A percentile compares a stretch with the other conserved stretches of the same genome.
These are phyloP conservation scores for Pavo muticus DNA, from an alignment of 2,113 vertebrate species.

Conservation along the genomic window DNA sequence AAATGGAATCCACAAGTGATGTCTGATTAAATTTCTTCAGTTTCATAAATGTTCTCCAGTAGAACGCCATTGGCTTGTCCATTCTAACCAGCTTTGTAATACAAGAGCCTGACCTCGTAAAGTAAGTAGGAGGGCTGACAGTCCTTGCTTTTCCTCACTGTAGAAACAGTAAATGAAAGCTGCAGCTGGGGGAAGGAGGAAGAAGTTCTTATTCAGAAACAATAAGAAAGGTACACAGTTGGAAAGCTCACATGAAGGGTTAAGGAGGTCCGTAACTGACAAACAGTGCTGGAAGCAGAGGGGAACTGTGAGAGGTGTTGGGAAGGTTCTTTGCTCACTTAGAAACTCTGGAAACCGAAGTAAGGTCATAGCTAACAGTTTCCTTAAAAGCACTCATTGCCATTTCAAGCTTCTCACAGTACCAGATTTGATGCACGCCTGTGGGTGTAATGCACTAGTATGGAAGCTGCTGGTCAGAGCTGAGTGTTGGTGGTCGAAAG, in stretches of 20 bases:
- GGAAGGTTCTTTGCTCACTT: background rate
- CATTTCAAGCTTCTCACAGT: background rate
- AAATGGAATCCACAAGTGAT: background rate
- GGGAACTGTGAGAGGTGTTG: background rate
- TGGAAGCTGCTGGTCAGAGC: background rate
- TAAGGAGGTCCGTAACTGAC: background rate
- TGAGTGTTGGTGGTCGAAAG: background rate
- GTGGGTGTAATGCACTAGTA: background rate
- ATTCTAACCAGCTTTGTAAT: background rate
- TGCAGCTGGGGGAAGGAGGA: background rate
- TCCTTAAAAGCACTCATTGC: background rate
- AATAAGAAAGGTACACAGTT: background rate
- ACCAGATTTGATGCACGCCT: background rate
- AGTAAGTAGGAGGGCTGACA: background rate
- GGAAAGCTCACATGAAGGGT: background rate
- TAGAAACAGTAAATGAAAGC: background rate
- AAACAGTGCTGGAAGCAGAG: background rate
- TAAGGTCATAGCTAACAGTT: background rate
- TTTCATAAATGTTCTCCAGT: background rate
- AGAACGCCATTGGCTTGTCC: background rate
- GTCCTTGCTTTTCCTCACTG: background rate
- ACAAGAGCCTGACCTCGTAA: background rate
- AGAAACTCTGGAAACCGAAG: rapidly evolving
- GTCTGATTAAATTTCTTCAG: background rate
- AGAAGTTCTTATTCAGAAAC: background rate